A percentile compares a stretch with the other conserved stretches of the same genome.
phyloP scores from a whole-genome alignment of 1,140 invertebrate genomes.

The Apis florea region DNA sequence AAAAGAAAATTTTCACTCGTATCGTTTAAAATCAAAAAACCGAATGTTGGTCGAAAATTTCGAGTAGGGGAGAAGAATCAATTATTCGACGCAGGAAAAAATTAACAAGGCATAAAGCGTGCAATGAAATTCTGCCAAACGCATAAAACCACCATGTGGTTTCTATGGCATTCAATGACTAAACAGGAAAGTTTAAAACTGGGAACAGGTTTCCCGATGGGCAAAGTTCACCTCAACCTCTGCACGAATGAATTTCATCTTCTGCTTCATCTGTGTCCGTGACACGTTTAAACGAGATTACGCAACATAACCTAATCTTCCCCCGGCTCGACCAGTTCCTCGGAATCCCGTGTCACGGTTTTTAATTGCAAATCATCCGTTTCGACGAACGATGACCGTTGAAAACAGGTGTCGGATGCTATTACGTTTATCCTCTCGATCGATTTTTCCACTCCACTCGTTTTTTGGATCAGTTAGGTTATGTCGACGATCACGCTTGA shows the following conservation, averaged over 20 bases:
- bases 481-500: not conserved
- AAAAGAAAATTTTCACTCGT: too few relatives aligned
- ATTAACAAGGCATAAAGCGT: not conserved
- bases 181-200: not conserved
- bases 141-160: not conserved
- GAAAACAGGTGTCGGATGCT: not conserved
- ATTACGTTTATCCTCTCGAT: too few relatives aligned
- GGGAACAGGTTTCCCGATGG: not conserved
- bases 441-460: not conserved
- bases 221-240: conserved; percentile 6
- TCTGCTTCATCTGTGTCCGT: not conserved
- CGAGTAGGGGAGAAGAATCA: too few relatives aligned
- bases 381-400: not conserved
- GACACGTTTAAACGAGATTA: conserved; percentile 14
- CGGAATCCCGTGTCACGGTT: not conserved
- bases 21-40: too few relatives aligned
- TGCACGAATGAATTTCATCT: conserved; percentile 8
- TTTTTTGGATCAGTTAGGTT: not conserved
- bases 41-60: too few relatives aligned
- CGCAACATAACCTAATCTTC: not conserved
- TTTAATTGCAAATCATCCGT: conserved; percentile 1
- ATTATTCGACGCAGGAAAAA: too few relatives aligned
- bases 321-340: not conserved
- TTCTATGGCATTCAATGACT: not conserved
- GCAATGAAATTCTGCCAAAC: not conserved